Percentiles rank a stretch among this genome's conserved stretches.
Conservation (phyloP, 2,888 invertebrate species). For the Bombyx huttoni region DNA sequence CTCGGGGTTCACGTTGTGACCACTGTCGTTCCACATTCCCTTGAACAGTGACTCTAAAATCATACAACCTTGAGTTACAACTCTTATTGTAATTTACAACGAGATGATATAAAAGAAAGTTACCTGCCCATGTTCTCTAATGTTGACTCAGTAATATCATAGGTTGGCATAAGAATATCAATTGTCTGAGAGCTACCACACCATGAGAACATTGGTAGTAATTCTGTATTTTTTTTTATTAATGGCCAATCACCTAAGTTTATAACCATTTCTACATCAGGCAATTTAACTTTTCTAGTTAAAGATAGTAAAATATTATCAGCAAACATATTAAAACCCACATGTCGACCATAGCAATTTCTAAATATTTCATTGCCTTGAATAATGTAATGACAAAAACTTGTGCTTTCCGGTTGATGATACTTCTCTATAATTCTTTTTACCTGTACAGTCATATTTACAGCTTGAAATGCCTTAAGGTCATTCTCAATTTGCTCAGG, state of each 20-base stretch:
- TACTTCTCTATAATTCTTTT: conserved; percentile 77
- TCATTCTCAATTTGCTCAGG: conserved; percentile 82
- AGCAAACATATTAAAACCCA: conserved; percentile 96
- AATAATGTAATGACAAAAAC: conserved; percentile 91
- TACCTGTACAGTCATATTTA: conserved; percentile 80
- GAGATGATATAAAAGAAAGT: background rate
- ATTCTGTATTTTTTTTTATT: conserved; percentile 65
- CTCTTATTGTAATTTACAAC: no score
- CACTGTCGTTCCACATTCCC: conserved; percentile 80
- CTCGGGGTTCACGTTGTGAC: conserved; percentile 80
- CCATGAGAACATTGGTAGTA: conserved; percentile 94
- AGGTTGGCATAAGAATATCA: conserved; percentile 96
- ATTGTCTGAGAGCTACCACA: conserved; percentile 89
- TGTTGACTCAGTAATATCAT: conserved; percentile 93
- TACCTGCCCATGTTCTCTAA: conserved; percentile 95
- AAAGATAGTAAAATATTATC: conserved; percentile 89
- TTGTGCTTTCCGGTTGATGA: conserved; percentile 84
- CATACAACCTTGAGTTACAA: no score
- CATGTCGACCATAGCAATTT: conserved; percentile 93
- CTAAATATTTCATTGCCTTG: conserved; percentile 87
- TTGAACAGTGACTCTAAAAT: conserved; percentile 85
- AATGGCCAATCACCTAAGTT: conserved; percentile 98
- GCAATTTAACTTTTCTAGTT: conserved; percentile 82
- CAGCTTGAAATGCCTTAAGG: conserved; percentile 75
- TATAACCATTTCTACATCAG: conserved; percentile 90